A percentile compares a stretch with the other conserved stretches of the same genome.
phyloP scores from a whole-genome alignment of 2,113 vertebrate species.

The Pithys albifrons region DNA sequence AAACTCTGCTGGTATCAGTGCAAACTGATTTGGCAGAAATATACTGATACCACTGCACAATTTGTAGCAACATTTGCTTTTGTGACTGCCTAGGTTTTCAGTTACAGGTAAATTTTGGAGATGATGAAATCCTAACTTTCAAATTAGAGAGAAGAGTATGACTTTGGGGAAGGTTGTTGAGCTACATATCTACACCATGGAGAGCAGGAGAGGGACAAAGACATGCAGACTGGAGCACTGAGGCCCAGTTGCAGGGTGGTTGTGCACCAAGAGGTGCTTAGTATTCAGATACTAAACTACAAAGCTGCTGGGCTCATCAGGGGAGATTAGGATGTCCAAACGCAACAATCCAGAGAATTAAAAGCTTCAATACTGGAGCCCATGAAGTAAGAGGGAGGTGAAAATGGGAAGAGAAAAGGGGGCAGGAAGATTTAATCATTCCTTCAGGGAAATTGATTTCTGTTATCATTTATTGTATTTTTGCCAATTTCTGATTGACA shows the following conservation, averaged over 20 bases:
- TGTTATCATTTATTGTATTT: background rate
- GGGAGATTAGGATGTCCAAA: conserved; percentile 35
- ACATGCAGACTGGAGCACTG: background rate
- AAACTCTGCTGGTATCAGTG: background rate
- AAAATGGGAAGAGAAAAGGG: background rate
- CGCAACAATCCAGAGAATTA: conserved; percentile 6
- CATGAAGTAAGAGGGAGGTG: background rate
- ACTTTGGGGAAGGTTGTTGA: background rate
- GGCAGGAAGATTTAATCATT: conserved; percentile 13
- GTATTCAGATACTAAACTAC: background rate
- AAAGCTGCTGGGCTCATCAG: background rate
- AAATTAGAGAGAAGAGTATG: background rate
- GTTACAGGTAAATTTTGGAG: background rate
- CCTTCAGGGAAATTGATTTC: conserved; percentile 12
- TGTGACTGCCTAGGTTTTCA: background rate
- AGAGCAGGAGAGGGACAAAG: background rate
- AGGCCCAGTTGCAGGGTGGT: background rate
- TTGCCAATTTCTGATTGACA: background rate
- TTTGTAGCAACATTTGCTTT: background rate
- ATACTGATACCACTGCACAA: background rate
- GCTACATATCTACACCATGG: background rate
- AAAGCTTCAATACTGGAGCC: background rate
- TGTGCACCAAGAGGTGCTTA: background rate
- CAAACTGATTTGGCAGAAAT: background rate
- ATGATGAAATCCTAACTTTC: background rate